Conservation (phyloP, 2,797 vertebrate genomes). For the Erpetoichthys calabaricus region DNA sequence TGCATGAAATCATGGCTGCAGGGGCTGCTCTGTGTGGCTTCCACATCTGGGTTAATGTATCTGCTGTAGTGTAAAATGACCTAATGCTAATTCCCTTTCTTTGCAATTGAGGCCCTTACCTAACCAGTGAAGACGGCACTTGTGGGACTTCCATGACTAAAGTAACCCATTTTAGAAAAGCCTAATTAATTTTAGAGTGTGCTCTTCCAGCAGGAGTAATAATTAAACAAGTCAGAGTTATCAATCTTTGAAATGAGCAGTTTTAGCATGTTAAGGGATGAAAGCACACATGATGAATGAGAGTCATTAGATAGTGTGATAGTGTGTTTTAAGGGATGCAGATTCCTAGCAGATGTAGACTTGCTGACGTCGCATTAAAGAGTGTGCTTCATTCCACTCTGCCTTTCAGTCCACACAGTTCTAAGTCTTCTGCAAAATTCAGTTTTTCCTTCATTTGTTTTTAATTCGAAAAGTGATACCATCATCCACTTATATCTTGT, state of each 20-base stretch:
- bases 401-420: neutral
- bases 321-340: conserved; percentile 20
- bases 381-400: neutral
- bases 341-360: conserved; percentile 17
- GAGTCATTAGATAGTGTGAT: conserved; percentile 33
- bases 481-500: no score
- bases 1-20: no score
- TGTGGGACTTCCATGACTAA: neutral
- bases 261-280: conserved; percentile 35
- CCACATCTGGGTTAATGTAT: no score
- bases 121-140: no score
- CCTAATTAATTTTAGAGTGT: neutral
- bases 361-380: conserved; percentile 18
- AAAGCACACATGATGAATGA: conserved; percentile 41
- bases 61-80: neutral
- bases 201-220: conserved; percentile 16
- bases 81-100: conserved; percentile 19
- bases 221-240: conserved; percentile 31
- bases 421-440: no score
- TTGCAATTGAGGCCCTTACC: conserved; percentile 13
- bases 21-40: no score
- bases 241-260: conserved; percentile 28
- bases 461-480: no score
- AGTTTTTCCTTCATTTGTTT: no score
- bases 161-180: neutral